phyloP scores from a whole-genome alignment of 1,140 invertebrate genomes.

The Penaeus indicus region DNA sequence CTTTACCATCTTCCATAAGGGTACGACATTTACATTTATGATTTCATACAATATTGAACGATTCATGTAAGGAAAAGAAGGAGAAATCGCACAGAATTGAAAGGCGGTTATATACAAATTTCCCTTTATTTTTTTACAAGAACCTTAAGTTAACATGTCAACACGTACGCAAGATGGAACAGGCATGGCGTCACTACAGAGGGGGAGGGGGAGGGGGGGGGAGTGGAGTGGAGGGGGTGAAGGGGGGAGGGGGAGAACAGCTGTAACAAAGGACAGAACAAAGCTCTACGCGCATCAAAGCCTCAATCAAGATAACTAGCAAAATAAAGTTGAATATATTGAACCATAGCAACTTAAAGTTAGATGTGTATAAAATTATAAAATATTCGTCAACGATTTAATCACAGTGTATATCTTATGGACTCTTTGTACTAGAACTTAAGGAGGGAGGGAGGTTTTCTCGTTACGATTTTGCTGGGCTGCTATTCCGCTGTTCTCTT shows the following conservation, averaged over 20 bases:
- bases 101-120: too few relatives aligned
- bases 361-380: constrained; percentile 54
- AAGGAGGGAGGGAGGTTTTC: background rate
- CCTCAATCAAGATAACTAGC: constrained; percentile 17
- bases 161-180: background rate
- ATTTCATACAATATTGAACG: too few relatives aligned
- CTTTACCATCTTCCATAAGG: too few relatives aligned
- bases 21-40: too few relatives aligned
- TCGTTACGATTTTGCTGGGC: background rate
- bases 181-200: background rate
- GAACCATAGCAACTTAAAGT: constrained; percentile 43
- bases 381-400: constrained; percentile 46
- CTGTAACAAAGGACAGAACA: background rate
- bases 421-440: constrained; percentile 40
- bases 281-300: background rate
- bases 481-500: too few relatives aligned
- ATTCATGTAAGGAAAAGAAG: too few relatives aligned
- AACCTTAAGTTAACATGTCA: too few relatives aligned
- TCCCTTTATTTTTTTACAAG: too few relatives aligned
- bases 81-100: too few relatives aligned
- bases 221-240: background rate
- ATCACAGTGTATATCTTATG: constrained; percentile 46
- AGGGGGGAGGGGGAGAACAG: background rate
- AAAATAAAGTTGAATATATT: constrained; percentile 34
- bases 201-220: background rate